Percentiles rank a stretch among this genome's conserved stretches.
Conservation (phyloP, 2,888 invertebrate genomes). For the Tenthredo scrophulariae region DNA sequence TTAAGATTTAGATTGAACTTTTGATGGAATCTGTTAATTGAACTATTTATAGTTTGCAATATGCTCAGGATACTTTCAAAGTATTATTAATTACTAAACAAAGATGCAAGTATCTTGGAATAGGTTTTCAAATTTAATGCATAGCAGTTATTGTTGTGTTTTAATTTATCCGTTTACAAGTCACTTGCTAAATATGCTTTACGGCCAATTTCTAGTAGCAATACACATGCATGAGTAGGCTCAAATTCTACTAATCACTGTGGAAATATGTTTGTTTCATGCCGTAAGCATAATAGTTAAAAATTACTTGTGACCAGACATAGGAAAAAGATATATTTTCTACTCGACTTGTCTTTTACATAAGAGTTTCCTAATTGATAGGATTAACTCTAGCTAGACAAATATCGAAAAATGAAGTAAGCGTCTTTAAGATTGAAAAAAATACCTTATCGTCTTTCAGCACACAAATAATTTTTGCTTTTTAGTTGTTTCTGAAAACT, state of each 20-base stretch:
- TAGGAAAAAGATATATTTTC: neutral
- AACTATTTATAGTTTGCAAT: neutral
- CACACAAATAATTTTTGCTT: neutral
- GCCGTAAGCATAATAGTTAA: neutral
- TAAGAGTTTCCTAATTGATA: neutral
- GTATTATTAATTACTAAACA: constrained; percentile 10
- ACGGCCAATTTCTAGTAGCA: constrained; percentile 12
- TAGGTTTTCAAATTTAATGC: neutral
- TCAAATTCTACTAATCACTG: neutral
- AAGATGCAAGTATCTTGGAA: constrained; percentile 10
- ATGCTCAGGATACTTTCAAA: neutral
- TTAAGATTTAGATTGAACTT: neutral
- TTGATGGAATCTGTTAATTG: neutral
- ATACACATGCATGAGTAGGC: constrained; percentile 35
- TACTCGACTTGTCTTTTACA: neutral
- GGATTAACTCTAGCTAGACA: neutral
- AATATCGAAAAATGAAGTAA: neutral
- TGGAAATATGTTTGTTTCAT: constrained; percentile 10
- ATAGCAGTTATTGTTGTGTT: constrained; percentile 38
- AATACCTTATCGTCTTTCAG: neutral
- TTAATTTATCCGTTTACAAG: constrained; percentile 19
- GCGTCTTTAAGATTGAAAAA: neutral
- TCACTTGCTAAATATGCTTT: constrained; percentile 28
- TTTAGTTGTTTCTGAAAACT: neutral
- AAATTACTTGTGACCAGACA: neutral